phyloP scores from a whole-genome alignment of 2,888 invertebrate species.

The Chymomyza procnemis region DNA sequence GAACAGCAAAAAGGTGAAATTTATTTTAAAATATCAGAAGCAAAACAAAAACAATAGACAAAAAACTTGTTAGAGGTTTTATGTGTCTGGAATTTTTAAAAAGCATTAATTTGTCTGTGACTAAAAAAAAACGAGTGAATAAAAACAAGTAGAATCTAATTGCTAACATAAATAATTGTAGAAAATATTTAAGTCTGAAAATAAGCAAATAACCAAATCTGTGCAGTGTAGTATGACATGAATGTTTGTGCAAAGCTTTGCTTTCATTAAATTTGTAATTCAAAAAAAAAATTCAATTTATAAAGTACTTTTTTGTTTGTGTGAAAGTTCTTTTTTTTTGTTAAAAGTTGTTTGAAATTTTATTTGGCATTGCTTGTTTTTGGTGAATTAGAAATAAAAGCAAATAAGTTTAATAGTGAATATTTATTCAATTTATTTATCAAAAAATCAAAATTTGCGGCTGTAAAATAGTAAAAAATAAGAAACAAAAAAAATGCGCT shows the following conservation, averaged over 20 bases:
- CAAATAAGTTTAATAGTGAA: too few species aligned
- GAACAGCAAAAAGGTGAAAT: not conserved
- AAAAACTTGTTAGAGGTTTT: not conserved
- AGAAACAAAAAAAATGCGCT: too few species aligned
- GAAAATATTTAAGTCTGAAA: not conserved
- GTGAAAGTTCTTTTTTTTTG: too few species aligned
- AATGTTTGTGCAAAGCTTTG: not conserved
- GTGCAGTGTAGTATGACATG: not conserved
- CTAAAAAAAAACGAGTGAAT: not conserved
- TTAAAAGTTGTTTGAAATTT: too few species aligned
- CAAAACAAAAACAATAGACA: too few species aligned
- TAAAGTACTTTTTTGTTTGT: too few species aligned
- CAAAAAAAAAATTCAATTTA: not conserved
- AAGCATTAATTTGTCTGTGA: not conserved
- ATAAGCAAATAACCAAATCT: not conserved
- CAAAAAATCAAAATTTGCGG: too few species aligned
- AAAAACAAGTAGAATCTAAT: not conserved
- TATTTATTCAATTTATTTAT: too few species aligned
- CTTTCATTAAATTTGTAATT: not conserved
- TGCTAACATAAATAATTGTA: not conserved
- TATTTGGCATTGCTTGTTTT: too few species aligned
- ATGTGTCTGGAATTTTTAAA: not conserved
- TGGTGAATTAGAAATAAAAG: too few species aligned
- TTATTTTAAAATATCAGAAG: not conserved
- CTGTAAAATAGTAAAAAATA: too few species aligned